Evolutionary conservation across 1,140 invertebrate species (phyloP).

Genomic region (Tetranychus urticae): DNA sequence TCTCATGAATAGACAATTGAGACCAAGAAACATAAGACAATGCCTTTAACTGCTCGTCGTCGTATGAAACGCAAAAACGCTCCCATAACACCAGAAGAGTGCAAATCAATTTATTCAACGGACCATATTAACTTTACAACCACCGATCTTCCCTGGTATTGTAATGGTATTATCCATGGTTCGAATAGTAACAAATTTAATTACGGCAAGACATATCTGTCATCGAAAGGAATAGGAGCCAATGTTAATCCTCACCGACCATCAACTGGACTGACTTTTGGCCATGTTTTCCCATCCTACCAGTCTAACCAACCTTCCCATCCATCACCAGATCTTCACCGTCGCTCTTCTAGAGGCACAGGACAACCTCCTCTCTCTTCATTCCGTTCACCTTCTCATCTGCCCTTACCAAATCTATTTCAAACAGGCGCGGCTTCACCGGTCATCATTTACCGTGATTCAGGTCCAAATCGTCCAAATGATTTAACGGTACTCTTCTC

Average conservation of each 20-base stretch:
- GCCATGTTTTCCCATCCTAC: too few relatives aligned
- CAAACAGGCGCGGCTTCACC: background rate
- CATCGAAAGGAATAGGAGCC: background rate
- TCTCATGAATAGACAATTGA: background rate
- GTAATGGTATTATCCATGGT: background rate
- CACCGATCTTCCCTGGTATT: background rate
- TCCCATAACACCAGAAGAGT: background rate
- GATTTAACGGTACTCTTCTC: slow-evolving; percentile 2
- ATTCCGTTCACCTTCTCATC: too few relatives aligned
- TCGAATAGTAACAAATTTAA: background rate
- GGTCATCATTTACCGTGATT: background rate
- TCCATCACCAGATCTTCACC: too few relatives aligned
- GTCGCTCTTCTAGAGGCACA: too few relatives aligned
- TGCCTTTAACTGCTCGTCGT: background rate
- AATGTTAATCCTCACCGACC: too few relatives aligned
- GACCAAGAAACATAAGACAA: background rate
- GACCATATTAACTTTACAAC: background rate
- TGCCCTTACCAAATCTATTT: too few relatives aligned
- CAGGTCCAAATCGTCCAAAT: background rate
- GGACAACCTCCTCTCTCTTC: too few relatives aligned
- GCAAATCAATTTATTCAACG: background rate
- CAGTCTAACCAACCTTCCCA: too few relatives aligned
- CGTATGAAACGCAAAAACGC: background rate
- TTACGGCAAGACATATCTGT: background rate
- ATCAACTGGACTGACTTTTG: too few relatives aligned